Percentiles rank a stretch among this genome's conserved stretches.
phyloP scores from a whole-genome alignment of 2,888 invertebrate species.

The Eupithecia inturbata region DNA sequence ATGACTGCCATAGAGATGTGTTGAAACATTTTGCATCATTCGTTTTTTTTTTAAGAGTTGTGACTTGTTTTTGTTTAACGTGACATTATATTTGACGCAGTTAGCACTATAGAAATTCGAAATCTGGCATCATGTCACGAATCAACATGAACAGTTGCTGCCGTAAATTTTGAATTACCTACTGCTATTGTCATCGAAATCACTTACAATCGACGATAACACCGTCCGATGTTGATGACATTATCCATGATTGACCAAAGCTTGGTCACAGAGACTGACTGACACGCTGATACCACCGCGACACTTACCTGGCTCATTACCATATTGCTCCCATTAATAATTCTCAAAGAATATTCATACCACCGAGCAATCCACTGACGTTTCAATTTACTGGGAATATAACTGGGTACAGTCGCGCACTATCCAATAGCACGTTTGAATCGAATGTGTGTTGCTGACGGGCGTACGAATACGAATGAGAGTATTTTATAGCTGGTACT shows the following conservation, averaged over 20 bases:
- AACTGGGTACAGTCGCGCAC: slow-evolving; percentile 31
- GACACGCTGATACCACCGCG: not conserved
- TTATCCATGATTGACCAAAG: not conserved
- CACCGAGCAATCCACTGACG: slow-evolving; percentile 26
- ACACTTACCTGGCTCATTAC: not conserved
- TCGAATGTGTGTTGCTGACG: slow-evolving; percentile 39
- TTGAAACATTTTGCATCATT: not conserved
- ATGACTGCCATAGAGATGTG: not conserved
- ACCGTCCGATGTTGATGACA: not conserved
- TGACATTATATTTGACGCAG: not conserved
- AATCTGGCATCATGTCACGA: not conserved
- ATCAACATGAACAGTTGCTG: not conserved
- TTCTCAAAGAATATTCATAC: slow-evolving; percentile 12
- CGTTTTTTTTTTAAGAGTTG: too few species aligned
- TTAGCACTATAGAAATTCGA: not conserved
- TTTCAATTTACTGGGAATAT: slow-evolving; percentile 37
- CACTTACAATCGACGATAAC: not conserved
- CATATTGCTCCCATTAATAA: not conserved
- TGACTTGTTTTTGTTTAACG: too few species aligned
- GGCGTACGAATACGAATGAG: slow-evolving; percentile 36
- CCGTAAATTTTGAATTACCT: not conserved
- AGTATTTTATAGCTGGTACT: slow-evolving; percentile 36
- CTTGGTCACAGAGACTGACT: not conserved
- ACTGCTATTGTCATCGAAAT: not conserved
- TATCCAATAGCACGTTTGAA: slow-evolving; percentile 33